A percentile compares a stretch with the other conserved stretches of the same genome.
Evolutionary conservation across 2,113 vertebrate species (phyloP).

Genomic region (Hucho hucho): DNA sequence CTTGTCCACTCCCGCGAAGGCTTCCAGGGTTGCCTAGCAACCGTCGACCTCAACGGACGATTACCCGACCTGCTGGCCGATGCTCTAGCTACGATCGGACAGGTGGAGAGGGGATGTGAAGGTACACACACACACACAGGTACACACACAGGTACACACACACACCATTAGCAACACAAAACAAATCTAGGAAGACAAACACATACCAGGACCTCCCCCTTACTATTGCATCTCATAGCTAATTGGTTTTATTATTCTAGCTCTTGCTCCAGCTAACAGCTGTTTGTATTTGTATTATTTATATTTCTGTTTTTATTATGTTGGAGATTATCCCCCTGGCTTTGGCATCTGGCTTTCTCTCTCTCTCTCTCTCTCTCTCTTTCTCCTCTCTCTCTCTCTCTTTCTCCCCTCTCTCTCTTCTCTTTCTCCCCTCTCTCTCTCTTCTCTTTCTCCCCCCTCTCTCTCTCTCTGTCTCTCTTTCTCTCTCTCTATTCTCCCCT

Average conservation of each 20-base stretch:
- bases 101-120: slow-evolving; percentile 98
- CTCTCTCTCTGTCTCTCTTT: background rate
- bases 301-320: background rate
- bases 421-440: no score
- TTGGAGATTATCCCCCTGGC: slow-evolving; percentile 52
- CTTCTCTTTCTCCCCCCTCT: no score
- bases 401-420: slow-evolving; percentile 18
- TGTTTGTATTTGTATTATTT: no score
- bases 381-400: slow-evolving; percentile 52
- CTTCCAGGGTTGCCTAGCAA: slow-evolving; percentile 97
- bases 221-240: slow-evolving; percentile 25
- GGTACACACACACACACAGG: slow-evolving; percentile 68
- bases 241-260: slow-evolving; percentile 34
- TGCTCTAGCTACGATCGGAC: slow-evolving; percentile 90
- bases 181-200: background rate
- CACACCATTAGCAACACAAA: background rate
- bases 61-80: slow-evolving; percentile 96
- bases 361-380: slow-evolving; percentile 54
- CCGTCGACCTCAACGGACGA: slow-evolving; percentile 93
- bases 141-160: background rate
- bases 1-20: slow-evolving; percentile 95
- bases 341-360: slow-evolving; percentile 61
- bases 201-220: slow-evolving; percentile 1
- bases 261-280: slow-evolving; percentile 24
- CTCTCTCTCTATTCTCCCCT: background rate